These are phyloP conservation scores for Caenorhabditis doughertyi DNA, from an alignment of 2,888 invertebrate species.

Conservation along the genomic window DNA sequence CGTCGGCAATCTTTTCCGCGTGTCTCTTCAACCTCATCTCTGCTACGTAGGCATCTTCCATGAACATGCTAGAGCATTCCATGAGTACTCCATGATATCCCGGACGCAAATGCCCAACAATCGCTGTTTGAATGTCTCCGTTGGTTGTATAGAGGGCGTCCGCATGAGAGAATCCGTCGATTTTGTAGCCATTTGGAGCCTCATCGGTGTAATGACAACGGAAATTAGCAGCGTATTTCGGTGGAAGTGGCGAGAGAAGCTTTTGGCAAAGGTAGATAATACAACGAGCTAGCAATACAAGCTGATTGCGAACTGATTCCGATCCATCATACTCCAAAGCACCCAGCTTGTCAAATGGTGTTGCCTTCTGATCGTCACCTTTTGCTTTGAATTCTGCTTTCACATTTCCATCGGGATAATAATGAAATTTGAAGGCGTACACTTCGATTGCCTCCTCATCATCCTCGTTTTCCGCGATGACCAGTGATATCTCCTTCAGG, in stretches of 20 bases:
- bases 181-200: too few species aligned
- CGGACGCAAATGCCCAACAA: slow-evolving; percentile 40
- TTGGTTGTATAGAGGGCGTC: too few species aligned
- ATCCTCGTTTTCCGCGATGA: slow-evolving; percentile 13
- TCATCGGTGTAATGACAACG: slow-evolving; percentile 9
- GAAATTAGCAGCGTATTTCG: slow-evolving; percentile 6
- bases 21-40: slow-evolving; percentile 16
- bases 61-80: slow-evolving; percentile 26
- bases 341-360: background rate
- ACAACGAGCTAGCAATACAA: slow-evolving; percentile 29
- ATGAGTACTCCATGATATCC: slow-evolving; percentile 33
- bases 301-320: slow-evolving; percentile 26
- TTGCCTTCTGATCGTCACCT: background rate
- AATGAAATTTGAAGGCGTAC: slow-evolving; percentile 38
- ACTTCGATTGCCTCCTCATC: slow-evolving; percentile 45
- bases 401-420: slow-evolving; percentile 20
- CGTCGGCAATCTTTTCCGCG: slow-evolving; percentile 29
- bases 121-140: slow-evolving; percentile 11
- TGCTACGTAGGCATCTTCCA: slow-evolving; percentile 25
- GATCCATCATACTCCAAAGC: slow-evolving; percentile 2
- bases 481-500: slow-evolving; percentile 35
- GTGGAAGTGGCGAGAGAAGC: slow-evolving; percentile 10
- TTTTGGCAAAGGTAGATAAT: slow-evolving; percentile 34
- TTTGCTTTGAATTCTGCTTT: slow-evolving; percentile 3
- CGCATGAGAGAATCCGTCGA: too few species aligned